Conservation (phyloP, 2,888 invertebrate species). For the Oscheius sp. region DNA sequence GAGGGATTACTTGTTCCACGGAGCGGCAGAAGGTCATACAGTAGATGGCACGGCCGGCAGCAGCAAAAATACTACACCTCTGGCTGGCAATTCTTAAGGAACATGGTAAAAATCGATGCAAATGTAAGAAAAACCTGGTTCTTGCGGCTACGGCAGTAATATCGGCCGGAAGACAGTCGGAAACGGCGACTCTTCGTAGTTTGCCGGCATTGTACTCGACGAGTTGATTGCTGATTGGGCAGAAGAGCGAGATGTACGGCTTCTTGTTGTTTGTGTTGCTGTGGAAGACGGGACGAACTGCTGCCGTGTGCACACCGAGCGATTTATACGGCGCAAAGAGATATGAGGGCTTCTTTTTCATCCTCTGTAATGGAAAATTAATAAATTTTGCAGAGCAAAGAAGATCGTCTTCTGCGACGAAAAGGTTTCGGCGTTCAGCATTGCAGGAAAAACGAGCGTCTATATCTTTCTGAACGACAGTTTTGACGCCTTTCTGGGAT, state of each 20-base stretch:
- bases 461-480: too few species aligned
- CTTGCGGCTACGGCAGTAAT: constrained; percentile 34
- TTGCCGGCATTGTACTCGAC: constrained; percentile 30
- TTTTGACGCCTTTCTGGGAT: too few species aligned
- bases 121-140: constrained; percentile 55
- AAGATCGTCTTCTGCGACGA: too few species aligned
- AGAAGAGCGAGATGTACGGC: constrained; percentile 24
- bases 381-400: not conserved
- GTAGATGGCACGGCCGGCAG: constrained; percentile 45
- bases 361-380: not conserved
- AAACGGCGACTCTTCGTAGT: constrained; percentile 24
- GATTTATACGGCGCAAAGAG: constrained; percentile 34
- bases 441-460: too few species aligned
- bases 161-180: constrained; percentile 34
- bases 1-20: constrained; percentile 24
- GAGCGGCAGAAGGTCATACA: constrained; percentile 51
- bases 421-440: too few species aligned
- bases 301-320: constrained; percentile 31
- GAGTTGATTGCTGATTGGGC: constrained; percentile 30
- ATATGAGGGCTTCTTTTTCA: constrained; percentile 31
- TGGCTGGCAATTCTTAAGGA: constrained; percentile 40
- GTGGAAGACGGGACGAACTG: constrained; percentile 27
- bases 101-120: not conserved
- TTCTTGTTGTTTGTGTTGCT: constrained; percentile 9
- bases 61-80: constrained; percentile 39